Base-by-base conservation (phyloP, 2,888 invertebrate species). In the Aromia moschata region DNA sequence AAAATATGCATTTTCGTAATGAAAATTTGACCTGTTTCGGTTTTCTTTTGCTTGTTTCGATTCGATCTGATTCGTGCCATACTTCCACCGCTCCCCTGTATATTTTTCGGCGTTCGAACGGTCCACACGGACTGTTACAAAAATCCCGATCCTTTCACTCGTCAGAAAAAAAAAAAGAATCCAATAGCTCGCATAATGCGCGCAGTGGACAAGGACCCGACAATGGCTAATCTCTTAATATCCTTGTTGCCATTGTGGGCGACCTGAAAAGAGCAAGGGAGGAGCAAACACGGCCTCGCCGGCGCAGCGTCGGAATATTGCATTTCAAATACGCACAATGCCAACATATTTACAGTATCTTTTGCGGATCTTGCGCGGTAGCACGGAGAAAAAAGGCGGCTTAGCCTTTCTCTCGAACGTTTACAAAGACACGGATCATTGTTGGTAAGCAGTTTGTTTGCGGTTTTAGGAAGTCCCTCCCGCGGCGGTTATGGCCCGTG, bases 271-370 rank as follows among this genome's bases (percentile, higher is more conserved):
- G 76, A 74, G 74, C 75, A 72, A 64, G 10, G 68, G 66, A 69
- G 71, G 69, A 15, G 53, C 30, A 55, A 62, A 52, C 52, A 72
- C 68, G 71, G 70, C 70, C 68, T 63, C 65, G 62, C 58, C 67
- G 30, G 41, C 25, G 18, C 65, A 69, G 64, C 68, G 73, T 71
- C 76, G 73, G 76, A 74, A 73, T 73, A 76, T 76, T 75, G 69
- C 73, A 70, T 77, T 75, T 75, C 77, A 77, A 76, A 70, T 72
- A 72, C 72, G 74, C 77, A 71, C 68, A 66, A 66, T 77, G 75
- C 72, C 74, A 70, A 62, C 65, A 72, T 77, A 77, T 78, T 78
- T 77, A 78, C 77, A 77, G 76, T 77, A 78, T 78, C 78, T 77
- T 65, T 76, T 54, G 71, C 74, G 75, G 74, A 76, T 75, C 72